Evolutionary conservation across 1,140 invertebrate species (phyloP).

Genomic region (Sesamia nonagrioides): DNA sequence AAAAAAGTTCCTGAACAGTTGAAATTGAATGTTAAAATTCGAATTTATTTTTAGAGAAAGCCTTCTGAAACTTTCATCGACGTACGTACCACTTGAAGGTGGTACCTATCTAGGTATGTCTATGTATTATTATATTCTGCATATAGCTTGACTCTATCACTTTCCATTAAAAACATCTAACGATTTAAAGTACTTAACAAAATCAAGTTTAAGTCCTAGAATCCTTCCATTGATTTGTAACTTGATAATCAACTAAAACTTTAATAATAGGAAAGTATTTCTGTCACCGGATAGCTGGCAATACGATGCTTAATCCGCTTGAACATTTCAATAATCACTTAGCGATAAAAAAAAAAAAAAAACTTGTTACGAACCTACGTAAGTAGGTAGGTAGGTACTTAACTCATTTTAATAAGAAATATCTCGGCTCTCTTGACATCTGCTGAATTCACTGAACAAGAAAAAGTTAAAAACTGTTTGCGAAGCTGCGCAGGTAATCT

Average conservation of each 20-base stretch:
- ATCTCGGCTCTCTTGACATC: slow-evolving; percentile 32
- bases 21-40: slow-evolving; percentile 3
- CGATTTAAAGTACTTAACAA: not conserved
- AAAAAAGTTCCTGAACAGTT: slow-evolving; percentile 15
- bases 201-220: not conserved
- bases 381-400: no score
- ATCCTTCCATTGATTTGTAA: not conserved
- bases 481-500: slow-evolving; percentile 35
- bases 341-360: slow-evolving; percentile 28
- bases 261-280: not conserved
- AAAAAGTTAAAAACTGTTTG: slow-evolving; percentile 44
- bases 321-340: slow-evolving; percentile 30
- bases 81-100: not conserved
- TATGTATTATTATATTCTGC: no score
- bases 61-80: slow-evolving; percentile 17
- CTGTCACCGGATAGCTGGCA: not conserved
- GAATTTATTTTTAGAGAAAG: slow-evolving; percentile 25
- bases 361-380: slow-evolving; percentile 23
- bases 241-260: not conserved
- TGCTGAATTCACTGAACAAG: slow-evolving; percentile 46
- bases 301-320: slow-evolving; percentile 14
- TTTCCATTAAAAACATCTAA: not conserved
- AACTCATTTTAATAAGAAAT: slow-evolving; percentile 43
- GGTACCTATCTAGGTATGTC: not conserved
- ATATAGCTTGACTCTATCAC: no score